Conservation (phyloP, 2,888 invertebrate genomes). For the Orchesella flavescens region DNA sequence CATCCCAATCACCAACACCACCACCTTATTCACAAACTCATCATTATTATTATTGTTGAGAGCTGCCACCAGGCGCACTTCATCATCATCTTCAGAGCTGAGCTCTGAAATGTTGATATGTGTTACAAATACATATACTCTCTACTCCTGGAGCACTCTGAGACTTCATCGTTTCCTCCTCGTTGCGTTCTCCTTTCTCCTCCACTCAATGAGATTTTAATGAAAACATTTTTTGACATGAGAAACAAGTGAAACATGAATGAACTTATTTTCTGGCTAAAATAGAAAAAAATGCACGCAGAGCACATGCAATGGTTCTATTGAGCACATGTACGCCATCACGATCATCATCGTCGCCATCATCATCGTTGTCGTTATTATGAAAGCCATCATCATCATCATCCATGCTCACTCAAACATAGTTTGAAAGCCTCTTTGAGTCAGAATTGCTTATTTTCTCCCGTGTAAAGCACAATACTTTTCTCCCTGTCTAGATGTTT, state of each 20-base stretch:
- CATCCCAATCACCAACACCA: too few relatives aligned
- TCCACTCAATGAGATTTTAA: neutral
- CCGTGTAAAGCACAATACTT: too few relatives aligned
- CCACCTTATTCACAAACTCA: too few relatives aligned
- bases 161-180: neutral
- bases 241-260: neutral
- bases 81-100: too few relatives aligned
- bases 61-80: too few relatives aligned
- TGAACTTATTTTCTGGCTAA: neutral
- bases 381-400: neutral
- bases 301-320: neutral
- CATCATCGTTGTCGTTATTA: too few relatives aligned
- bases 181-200: neutral
- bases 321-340: neutral
- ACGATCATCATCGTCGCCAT: too few relatives aligned
- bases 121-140: too few relatives aligned
- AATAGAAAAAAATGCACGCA: neutral
- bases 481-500: too few relatives aligned
- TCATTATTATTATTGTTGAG: too few relatives aligned
- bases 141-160: neutral
- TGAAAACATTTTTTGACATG: slow-evolving; percentile 2
- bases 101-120: too few relatives aligned
- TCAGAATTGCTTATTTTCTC: too few relatives aligned
- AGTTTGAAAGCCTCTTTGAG: neutral
- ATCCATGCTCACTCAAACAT: slow-evolving; percentile 13